phyloP scores from a whole-genome alignment of 2,888 invertebrate species.

The Carcina quercana region DNA sequence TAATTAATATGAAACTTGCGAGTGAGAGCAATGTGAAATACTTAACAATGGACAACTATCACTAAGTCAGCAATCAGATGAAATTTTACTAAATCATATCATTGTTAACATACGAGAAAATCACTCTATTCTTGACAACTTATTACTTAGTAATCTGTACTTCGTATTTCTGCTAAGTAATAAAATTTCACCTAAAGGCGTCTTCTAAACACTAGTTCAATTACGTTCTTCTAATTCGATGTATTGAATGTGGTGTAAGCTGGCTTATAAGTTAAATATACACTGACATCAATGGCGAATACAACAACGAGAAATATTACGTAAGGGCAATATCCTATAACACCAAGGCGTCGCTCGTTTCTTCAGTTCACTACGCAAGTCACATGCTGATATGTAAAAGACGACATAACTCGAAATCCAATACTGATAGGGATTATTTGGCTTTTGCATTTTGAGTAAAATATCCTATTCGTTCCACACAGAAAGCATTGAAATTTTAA shows the following conservation, averaged over 20 bases:
- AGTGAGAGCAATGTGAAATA: too few relatives aligned
- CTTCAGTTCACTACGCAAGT: conserved; percentile 60
- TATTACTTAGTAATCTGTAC: too few relatives aligned
- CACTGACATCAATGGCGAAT: conserved; percentile 51
- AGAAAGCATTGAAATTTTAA: conserved; percentile 44
- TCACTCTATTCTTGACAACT: too few relatives aligned
- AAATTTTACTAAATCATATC: too few relatives aligned
- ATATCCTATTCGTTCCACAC: conserved; percentile 35
- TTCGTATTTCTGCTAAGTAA: too few relatives aligned
- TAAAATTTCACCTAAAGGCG: too few relatives aligned
- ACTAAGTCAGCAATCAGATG: too few relatives aligned
- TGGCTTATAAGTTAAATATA: conserved; percentile 36
- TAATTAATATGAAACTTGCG: too few relatives aligned
- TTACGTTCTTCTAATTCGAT: conserved; percentile 62
- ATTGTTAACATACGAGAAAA: too few relatives aligned
- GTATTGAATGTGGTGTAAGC: conserved; percentile 59
- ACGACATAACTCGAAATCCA: conserved; percentile 58
- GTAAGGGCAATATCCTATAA: conserved; percentile 42
- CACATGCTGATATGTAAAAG: conserved; percentile 71
- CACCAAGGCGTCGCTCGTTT: conserved; percentile 49
- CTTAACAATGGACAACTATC: too few relatives aligned
- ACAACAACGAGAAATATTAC: conserved; percentile 48
- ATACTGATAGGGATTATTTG: conserved; percentile 59
- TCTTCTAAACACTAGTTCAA: conserved; percentile 40
- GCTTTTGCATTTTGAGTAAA: conserved; percentile 33